Evolutionary conservation across 2,797 vertebrate genomes (phyloP).

Genomic region (Myotis pilosus): DNA sequence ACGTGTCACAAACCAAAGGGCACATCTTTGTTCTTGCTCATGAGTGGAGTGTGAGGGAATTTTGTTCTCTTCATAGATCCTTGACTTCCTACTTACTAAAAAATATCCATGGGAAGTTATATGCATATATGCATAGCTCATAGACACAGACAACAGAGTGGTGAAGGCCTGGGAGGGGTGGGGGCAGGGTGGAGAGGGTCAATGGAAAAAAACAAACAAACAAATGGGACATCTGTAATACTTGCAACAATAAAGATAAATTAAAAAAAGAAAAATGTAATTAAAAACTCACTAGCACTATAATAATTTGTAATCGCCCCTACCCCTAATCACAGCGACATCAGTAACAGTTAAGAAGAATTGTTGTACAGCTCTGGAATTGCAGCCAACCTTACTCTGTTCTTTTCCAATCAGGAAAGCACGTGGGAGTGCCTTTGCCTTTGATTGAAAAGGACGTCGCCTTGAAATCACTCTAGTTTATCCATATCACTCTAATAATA

Average conservation of each 20-base stretch:
- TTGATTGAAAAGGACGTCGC: not conserved
- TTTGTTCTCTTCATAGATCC: not conserved
- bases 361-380: not conserved
- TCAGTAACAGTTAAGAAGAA: not conserved
- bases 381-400: not conserved
- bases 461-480: not conserved
- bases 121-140: no score
- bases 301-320: not conserved
- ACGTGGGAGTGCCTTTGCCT: not conserved
- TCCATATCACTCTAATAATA: not conserved
- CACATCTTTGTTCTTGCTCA: not conserved
- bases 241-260: no score
- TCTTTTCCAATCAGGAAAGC: not conserved
- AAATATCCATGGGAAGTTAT: not conserved
- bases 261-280: not conserved
- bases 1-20: not conserved
- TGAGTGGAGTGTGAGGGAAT: not conserved
- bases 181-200: no score
- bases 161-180: no score
- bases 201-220: no score
- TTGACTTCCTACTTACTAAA: not conserved
- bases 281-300: not conserved
- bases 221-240: no score
- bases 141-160: no score
- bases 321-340: not conserved